Percentiles rank a stretch among this genome's conserved stretches.
Conservation (phyloP, 2,797 vertebrate species). For the Erethizon dorsatum region DNA sequence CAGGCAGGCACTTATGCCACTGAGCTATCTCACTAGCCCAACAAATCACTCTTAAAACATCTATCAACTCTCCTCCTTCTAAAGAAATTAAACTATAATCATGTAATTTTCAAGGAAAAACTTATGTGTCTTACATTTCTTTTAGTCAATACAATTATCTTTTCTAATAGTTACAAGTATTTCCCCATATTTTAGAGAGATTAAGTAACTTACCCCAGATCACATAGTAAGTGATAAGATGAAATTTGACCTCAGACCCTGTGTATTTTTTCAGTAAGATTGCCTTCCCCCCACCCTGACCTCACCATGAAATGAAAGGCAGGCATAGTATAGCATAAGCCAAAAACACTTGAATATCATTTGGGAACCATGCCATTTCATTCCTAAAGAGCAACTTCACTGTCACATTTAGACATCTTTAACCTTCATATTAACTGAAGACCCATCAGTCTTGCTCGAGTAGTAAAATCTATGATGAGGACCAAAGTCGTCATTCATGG, state of each 20-base stretch:
- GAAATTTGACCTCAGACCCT: not conserved
- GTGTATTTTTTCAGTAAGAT: not conserved
- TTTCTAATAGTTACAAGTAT: not conserved
- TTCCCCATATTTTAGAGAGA: not conserved
- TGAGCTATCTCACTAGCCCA: not conserved
- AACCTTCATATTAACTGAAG: not conserved
- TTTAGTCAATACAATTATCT: not conserved
- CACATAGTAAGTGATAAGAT: not conserved
- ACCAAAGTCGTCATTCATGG: not conserved
- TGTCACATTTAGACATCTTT: not conserved
- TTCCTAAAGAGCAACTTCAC: conserved; percentile 25
- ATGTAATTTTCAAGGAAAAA: not conserved
- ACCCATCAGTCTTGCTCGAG: not conserved
- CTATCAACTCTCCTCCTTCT: not conserved
- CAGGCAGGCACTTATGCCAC: too few relatives aligned
- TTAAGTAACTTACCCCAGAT: not conserved
- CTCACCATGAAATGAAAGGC: not conserved
- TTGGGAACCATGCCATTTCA: not conserved
- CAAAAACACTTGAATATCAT: not conserved
- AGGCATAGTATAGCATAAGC: not conserved
- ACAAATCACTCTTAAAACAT: not conserved
- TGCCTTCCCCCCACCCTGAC: not conserved
- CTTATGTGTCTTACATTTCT: not conserved
- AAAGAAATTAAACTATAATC: not conserved
- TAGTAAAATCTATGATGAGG: not conserved